Evolutionary conservation across 2,797 vertebrate species (phyloP).

Genomic region (Phataginus tricuspis): DNA sequence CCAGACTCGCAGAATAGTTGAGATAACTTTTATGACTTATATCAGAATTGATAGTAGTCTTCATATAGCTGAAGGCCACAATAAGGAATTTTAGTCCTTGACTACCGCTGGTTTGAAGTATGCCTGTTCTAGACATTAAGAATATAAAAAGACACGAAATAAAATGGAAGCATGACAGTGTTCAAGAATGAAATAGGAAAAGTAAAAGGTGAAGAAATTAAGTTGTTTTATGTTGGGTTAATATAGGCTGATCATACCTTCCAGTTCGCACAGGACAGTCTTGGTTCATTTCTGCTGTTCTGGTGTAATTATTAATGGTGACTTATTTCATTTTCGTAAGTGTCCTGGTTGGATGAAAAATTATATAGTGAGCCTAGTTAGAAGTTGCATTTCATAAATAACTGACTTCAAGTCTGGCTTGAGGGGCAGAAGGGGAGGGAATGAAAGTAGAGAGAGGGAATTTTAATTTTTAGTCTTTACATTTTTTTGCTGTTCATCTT

Average conservation of each 20-base stretch:
- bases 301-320: not conserved
- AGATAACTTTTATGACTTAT: not conserved
- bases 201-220: not conserved
- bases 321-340: not conserved
- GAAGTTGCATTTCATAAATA: slow-evolving; percentile 7
- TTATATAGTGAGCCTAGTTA: not conserved
- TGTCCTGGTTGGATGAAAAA: not conserved
- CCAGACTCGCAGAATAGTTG: not conserved
- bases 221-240: not conserved
- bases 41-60: not conserved
- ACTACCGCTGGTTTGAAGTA: not conserved
- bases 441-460: not conserved
- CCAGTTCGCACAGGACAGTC: not conserved
- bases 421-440: not conserved
- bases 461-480: not conserved
- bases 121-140: not conserved
- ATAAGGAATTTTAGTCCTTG: not conserved
- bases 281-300: not conserved
- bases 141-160: not conserved
- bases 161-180: not conserved
- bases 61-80: not conserved
- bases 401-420: not conserved
- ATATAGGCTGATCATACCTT: not conserved
- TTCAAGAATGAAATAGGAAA: not conserved
- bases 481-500: slow-evolving; percentile 6